Base-by-base conservation (phyloP, 2,113 vertebrate genomes). In the Cheilinus undulatus region DNA sequence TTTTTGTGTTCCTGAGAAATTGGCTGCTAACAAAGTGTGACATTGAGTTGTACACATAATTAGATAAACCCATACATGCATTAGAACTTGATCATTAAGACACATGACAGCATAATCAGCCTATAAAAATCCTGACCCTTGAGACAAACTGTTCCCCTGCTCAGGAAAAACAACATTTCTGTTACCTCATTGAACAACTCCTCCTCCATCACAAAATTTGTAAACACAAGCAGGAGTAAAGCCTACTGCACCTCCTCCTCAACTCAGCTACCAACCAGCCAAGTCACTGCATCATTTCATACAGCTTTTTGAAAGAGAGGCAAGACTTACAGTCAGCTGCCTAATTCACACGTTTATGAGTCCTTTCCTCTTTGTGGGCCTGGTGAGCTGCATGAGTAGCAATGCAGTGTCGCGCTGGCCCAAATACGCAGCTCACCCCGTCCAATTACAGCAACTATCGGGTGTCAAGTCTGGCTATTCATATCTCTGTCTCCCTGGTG, bases 391-490 rank as follows among this genome's bases (percentile, higher is more conserved):
- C 56, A 49, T 8, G 42, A 40, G 72, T 38, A 36, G 58, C 60
- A 68, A 45, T 23, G 73, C 73, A 30, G 73, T 12, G 2, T 32
- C 23, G 66, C 61, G 17, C 32, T 34, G 73, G 46, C 83, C 83
- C 87, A 86, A 88, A 93, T 92, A 90, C 88, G 86, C 82, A 69
- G 64, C 78, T 83, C 63, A 9, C 32, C 68, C 70, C 7, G 68
- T 78, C 77, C 82, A 62, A 52, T 67, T 70, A 74, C 80, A 77
- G 79, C 1, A 32, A 58, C 69, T 85, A 93, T 94, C 92, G 14
- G 61, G 86, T 94, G 83, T 93, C 92, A 82, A 30, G 43, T 38
- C 61, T 54, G 73, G 91, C 90, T 93, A 94, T 93, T 93, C 90
- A 92, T 94, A 93, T 92, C 90, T 57, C 57, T 4, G 73, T 92